Conservation (phyloP, 2,113 vertebrate genomes). For the Kryptolebias marmoratus region DNA sequence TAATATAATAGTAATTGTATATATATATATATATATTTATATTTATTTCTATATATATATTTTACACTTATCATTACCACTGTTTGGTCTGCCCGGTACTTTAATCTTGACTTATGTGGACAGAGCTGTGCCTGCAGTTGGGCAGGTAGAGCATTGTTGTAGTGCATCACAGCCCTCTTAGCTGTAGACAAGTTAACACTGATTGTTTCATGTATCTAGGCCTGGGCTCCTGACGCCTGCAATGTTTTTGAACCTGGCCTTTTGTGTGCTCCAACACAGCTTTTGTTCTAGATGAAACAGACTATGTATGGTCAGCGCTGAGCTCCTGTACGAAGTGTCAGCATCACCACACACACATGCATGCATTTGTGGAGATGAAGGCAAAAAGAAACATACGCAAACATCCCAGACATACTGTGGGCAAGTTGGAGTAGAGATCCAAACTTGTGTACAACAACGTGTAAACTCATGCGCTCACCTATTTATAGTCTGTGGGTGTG, state of each 20-base stretch:
- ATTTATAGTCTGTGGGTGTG: slow-evolving; percentile 12
- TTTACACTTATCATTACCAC: slow-evolving; percentile 59
- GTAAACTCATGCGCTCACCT: slow-evolving; percentile 38
- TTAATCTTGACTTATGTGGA: slow-evolving; percentile 60
- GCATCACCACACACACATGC: slow-evolving; percentile 47
- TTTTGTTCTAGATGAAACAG: slow-evolving; percentile 86
- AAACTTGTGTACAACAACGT: slow-evolving; percentile 50
- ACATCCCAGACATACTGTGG: slow-evolving; percentile 30
- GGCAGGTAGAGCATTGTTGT: slow-evolving; percentile 59
- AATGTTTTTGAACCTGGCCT: slow-evolving; percentile 80
- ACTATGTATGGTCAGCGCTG: slow-evolving; percentile 81
- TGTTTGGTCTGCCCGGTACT: slow-evolving; percentile 56
- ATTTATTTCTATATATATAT: background rate
- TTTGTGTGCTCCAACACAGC: slow-evolving; percentile 76
- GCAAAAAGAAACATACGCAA: slow-evolving; percentile 31
- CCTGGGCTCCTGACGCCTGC: slow-evolving; percentile 68
- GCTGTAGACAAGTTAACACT: slow-evolving; percentile 76
- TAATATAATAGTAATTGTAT: too few species aligned
- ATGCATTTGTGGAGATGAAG: slow-evolving; percentile 53
- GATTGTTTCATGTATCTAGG: slow-evolving; percentile 80
- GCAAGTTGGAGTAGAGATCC: slow-evolving; percentile 39
- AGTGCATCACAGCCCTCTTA: slow-evolving; percentile 70
- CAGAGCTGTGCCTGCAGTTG: slow-evolving; percentile 29
- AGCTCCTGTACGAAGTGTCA: slow-evolving; percentile 69
- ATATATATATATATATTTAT: too few species aligned